Percentiles rank a stretch among this genome's conserved stretches.
Conservation (phyloP, 2,113 vertebrate genomes). For the Lanius ludovicianus region DNA sequence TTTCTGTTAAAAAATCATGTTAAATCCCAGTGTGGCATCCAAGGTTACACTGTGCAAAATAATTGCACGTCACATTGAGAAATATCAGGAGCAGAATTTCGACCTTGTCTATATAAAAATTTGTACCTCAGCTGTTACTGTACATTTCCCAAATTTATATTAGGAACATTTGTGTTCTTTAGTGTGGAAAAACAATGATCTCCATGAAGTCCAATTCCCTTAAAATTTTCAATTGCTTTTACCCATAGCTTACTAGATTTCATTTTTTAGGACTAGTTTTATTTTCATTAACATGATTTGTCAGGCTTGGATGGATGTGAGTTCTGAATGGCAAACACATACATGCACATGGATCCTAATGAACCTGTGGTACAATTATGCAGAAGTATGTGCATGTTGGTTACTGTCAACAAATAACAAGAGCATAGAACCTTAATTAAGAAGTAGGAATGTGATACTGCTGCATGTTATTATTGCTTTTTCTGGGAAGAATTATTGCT, state of each 20-base stretch:
- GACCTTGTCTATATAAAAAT: not conserved
- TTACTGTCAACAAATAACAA: constrained; percentile 1
- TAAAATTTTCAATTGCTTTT: not conserved
- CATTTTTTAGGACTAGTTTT: not conserved
- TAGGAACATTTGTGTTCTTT: not conserved
- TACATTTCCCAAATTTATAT: not conserved
- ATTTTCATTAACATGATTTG: not conserved
- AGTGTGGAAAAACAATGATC: not conserved
- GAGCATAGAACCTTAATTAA: constrained; percentile 12
- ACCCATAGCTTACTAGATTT: not conserved
- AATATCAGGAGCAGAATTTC: not conserved
- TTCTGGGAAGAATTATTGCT: constrained; percentile 41
- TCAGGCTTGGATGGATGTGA: not conserved
- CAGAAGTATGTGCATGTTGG: not conserved
- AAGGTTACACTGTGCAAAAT: not conserved
- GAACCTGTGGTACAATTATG: not conserved
- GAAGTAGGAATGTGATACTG: constrained; percentile 10
- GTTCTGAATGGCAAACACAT: not conserved
- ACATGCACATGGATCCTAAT: not conserved
- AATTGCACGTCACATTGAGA: not conserved
- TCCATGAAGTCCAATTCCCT: not conserved
- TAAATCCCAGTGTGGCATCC: not conserved
- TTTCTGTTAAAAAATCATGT: not conserved
- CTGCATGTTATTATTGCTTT: constrained; percentile 7
- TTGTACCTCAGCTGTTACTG: not conserved